These are phyloP conservation scores for Paratrypauchen microcephalus DNA, from an alignment of 2,797 vertebrate species.

Conservation along the genomic window DNA sequence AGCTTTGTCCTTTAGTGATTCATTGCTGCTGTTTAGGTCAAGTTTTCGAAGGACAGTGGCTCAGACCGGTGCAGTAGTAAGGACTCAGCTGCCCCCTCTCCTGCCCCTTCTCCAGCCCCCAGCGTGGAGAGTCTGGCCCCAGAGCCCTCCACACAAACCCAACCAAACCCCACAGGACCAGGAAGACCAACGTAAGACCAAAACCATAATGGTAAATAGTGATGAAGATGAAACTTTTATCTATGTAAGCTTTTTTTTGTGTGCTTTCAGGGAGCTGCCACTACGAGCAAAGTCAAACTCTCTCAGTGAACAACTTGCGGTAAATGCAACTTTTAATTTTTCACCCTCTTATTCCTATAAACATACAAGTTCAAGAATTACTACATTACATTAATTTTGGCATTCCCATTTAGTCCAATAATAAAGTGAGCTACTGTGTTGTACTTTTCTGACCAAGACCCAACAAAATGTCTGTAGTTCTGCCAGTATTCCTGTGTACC, in stretches of 20 bases:
- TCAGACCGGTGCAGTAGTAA: constrained; percentile 81
- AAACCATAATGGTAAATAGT: neutral
- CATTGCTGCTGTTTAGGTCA: constrained; percentile 80
- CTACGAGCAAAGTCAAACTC: constrained; percentile 89
- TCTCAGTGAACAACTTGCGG: constrained; percentile 86
- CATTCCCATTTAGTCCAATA: neutral
- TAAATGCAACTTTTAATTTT: constrained; percentile 57
- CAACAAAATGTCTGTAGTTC: neutral
- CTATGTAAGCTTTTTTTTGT: neutral
- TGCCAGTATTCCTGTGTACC: no score
- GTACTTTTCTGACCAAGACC: neutral
- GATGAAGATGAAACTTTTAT: neutral
- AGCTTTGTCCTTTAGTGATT: neutral
- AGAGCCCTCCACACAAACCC: constrained; percentile 71
- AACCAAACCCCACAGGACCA: constrained; percentile 62
- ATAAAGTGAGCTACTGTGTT: neutral
- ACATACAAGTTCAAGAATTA: neutral
- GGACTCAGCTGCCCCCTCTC: constrained; percentile 83
- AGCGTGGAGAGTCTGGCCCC: constrained; percentile 75
- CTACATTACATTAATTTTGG: neutral
- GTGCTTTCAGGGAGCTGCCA: constrained; percentile 80
- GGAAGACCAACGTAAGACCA: constrained; percentile 81
- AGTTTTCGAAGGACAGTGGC: constrained; percentile 82
- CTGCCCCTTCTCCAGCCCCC: constrained; percentile 79
- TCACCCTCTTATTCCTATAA: neutral